Base-by-base conservation (phyloP, 2,797 vertebrate species). In the Columba guinea region DNA sequence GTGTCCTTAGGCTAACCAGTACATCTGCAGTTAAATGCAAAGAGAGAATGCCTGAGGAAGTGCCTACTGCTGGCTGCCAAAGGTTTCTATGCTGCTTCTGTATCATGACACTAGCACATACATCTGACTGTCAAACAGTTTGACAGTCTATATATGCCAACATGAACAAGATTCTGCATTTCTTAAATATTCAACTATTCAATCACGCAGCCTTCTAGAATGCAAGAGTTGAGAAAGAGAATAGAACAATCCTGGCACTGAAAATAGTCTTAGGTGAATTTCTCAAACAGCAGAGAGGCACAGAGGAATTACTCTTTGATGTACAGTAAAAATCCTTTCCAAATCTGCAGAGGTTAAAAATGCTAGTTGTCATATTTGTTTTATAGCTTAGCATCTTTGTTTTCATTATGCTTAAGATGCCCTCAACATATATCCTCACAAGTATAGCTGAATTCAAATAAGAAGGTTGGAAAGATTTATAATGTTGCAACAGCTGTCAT, bases 381-480 rank as follows among this genome's bases (percentile, higher is more conserved):
- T 96, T 77, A 90, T 75, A 58, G 52, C 60, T 90, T 69, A 87
- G 39, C 21, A 91, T 95, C 37, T 92, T 93, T 92, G 28, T 81
- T 95, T 92, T 65, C 77, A 69, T 93, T 95, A 88, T 89, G 59
- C 22, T 92, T 84, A 92, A 94, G 67, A 77, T 82, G n/a, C 21
- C 75, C 78, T 62, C 73, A 94, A 79, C 71, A 76, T 92, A 92
- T 30, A 91, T 81, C 52, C 75, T 90, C 56, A 82, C 2, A n/a
- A 90, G 65, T 65, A 69, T 34, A 94, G 75, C 71, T 91, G 89
- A 93, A 90, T 51, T 74, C 69, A 84, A 86, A 83, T 65, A 81
- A 79, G 89, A 95, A 96, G 62, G 75, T 93, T 85, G 70, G 71
- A 86, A 95, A 94, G 85, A 96, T 95, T 91, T 93, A 95, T 87